phyloP scores from a whole-genome alignment of 2,888 invertebrate genomes.

The Sphinx pinastri region DNA sequence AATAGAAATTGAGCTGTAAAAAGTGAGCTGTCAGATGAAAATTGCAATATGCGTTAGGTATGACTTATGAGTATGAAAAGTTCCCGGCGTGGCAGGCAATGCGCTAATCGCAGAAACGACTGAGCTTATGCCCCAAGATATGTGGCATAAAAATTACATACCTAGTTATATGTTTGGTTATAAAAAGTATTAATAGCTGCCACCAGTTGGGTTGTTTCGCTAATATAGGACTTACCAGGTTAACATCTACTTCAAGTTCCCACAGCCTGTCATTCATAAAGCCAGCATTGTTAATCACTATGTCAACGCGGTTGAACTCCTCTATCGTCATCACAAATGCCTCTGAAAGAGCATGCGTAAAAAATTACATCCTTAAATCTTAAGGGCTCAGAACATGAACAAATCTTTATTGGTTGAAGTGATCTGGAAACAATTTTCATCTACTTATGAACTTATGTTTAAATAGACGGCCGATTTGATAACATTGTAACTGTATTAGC shows the following conservation, averaged over 20 bases:
- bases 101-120: too few species aligned
- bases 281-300: slow-evolving; percentile 92
- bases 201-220: not conserved
- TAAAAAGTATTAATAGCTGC: too few species aligned
- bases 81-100: too few species aligned
- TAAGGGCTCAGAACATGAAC: not conserved
- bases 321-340: slow-evolving; percentile 89
- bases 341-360: slow-evolving; percentile 74
- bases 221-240: slow-evolving; percentile 83
- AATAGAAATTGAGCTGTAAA: too few species aligned
- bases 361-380: not conserved
- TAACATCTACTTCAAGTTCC: slow-evolving; percentile 90
- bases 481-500: slow-evolving; percentile 24
- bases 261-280: slow-evolving; percentile 90
- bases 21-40: too few species aligned
- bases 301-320: slow-evolving; percentile 88
- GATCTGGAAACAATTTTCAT: not conserved
- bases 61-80: too few species aligned
- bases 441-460: not conserved
- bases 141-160: too few species aligned
- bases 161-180: too few species aligned
- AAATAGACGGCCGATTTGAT: not conserved
- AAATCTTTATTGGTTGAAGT: not conserved
- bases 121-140: too few species aligned
- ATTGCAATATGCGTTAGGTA: too few species aligned